Percentiles rank a stretch among this genome's conserved stretches.
phyloP scores from a whole-genome alignment of 2,797 vertebrate genomes.

The Labroides dimidiatus region DNA sequence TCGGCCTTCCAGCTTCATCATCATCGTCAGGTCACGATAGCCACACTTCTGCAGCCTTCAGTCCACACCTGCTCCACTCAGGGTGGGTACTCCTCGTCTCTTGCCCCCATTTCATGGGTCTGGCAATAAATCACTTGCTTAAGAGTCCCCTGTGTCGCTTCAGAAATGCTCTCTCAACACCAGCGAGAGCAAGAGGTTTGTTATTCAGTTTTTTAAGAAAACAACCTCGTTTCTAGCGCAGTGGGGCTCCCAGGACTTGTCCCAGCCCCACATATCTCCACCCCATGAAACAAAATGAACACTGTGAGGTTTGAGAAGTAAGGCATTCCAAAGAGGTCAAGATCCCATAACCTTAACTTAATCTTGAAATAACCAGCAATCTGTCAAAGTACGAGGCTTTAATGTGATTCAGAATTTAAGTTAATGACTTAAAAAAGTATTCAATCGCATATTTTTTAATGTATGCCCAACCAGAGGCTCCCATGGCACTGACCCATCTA shows the following conservation, averaged over 20 bases:
- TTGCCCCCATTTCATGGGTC: slow-evolving; percentile 24
- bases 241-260: slow-evolving; percentile 44
- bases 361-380: slow-evolving; percentile 25
- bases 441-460: slow-evolving; percentile 26
- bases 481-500: slow-evolving; percentile 11
- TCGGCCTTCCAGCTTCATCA: slow-evolving; percentile 7
- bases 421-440: slow-evolving; percentile 12
- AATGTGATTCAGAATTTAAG: slow-evolving; percentile 12
- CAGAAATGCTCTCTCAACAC: slow-evolving; percentile 60
- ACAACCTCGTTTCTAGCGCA: slow-evolving; percentile 39
- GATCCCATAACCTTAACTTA: slow-evolving; percentile 52
- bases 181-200: slow-evolving; percentile 61
- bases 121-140: slow-evolving; percentile 62
- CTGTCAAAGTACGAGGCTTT: slow-evolving; percentile 33
- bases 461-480: slow-evolving; percentile 12
- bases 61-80: slow-evolving; percentile 65
- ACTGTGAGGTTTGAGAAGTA: slow-evolving; percentile 34
- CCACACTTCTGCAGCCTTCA: slow-evolving; percentile 35
- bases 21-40: slow-evolving; percentile 15
- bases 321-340: slow-evolving; percentile 44
- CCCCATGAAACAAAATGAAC: slow-evolving; percentile 33
- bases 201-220: slow-evolving; percentile 74
- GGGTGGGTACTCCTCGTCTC: slow-evolving; percentile 35
- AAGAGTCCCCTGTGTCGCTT: slow-evolving; percentile 60
- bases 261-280: slow-evolving; percentile 39